Percentiles rank a stretch among this genome's conserved stretches.
phyloP scores from a whole-genome alignment of 53 echinoderm and acorn worm species.

The Stichopus horrens region DNA sequence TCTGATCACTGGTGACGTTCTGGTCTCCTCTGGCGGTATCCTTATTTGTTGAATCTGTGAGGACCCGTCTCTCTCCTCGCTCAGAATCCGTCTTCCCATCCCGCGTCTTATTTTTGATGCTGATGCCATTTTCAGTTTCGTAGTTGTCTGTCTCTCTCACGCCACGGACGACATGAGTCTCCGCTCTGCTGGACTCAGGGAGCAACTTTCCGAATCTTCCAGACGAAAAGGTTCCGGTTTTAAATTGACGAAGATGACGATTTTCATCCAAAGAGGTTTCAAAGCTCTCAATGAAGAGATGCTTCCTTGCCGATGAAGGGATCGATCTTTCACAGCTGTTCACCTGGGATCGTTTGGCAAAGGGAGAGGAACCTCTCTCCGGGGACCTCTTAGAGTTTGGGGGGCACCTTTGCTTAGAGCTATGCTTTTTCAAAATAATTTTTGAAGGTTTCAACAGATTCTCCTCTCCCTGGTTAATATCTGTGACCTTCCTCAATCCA shows the following conservation, averaged over 20 bases:
- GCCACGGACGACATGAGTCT: not conserved
- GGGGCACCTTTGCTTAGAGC: too few relatives aligned
- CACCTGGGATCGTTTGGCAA: constrained; percentile 60
- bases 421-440: not conserved
- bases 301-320: not conserved
- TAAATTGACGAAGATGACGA: not conserved
- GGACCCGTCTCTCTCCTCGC: not conserved
- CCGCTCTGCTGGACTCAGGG: not conserved
- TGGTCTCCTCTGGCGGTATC: not conserved
- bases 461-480: not conserved
- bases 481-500: not conserved
- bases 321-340: too few relatives aligned
- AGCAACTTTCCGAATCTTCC: not conserved
- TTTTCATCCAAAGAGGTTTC: not conserved
- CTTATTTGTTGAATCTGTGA: constrained; percentile 22
- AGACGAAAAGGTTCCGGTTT: not conserved
- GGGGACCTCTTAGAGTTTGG: constrained; percentile 60
- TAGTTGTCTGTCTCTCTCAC: not conserved
- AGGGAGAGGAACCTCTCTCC: constrained; percentile 70
- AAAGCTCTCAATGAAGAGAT: not conserved
- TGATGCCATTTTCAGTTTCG: not conserved
- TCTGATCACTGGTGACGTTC: not conserved
- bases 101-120: not conserved
- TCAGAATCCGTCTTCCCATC: not conserved
- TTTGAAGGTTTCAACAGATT: not conserved